Percentiles rank a stretch among this genome's conserved stretches.
phyloP scores from a whole-genome alignment of 2,113 vertebrate genomes.

The Ochotona princeps region DNA sequence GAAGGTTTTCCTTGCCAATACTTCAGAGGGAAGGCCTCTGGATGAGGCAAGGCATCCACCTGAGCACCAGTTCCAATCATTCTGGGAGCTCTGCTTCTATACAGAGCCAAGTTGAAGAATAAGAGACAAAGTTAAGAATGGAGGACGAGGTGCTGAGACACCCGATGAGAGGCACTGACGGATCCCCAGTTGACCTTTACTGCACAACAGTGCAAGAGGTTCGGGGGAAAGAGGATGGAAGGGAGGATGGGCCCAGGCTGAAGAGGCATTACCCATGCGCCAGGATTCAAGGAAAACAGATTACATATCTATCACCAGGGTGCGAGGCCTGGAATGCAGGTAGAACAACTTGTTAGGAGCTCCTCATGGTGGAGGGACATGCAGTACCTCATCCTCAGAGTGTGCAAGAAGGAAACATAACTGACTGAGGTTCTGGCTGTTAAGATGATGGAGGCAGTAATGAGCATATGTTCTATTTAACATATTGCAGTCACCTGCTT shows the following conservation, averaged over 20 bases:
- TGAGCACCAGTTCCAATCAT: not conserved
- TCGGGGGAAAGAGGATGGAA: not conserved
- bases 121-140: not conserved
- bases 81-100: not conserved
- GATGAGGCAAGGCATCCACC: not conserved
- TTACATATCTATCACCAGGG: not conserved
- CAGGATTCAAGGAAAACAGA: not conserved
- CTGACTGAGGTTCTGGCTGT: accelerated
- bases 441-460: accelerated
- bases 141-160: not conserved
- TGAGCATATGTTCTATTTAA: too few relatives aligned
- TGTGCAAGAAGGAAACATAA: not conserved
- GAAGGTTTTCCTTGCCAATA: not conserved
- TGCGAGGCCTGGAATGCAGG: not conserved
- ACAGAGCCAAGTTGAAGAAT: not conserved
- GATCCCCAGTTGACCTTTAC: not conserved
- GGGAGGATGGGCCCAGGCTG: not conserved
- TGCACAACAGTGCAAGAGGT: not conserved
- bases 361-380: accelerated
- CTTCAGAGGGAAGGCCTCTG: not conserved
- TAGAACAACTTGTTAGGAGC: not conserved
- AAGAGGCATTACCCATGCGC: accelerated
- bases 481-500: not conserved
- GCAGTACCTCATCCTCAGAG: not conserved
- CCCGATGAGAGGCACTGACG: accelerated